These are phyloP conservation scores for Taurulus bubalis DNA, from an alignment of 2,113 vertebrate genomes.

Conservation along the genomic window DNA sequence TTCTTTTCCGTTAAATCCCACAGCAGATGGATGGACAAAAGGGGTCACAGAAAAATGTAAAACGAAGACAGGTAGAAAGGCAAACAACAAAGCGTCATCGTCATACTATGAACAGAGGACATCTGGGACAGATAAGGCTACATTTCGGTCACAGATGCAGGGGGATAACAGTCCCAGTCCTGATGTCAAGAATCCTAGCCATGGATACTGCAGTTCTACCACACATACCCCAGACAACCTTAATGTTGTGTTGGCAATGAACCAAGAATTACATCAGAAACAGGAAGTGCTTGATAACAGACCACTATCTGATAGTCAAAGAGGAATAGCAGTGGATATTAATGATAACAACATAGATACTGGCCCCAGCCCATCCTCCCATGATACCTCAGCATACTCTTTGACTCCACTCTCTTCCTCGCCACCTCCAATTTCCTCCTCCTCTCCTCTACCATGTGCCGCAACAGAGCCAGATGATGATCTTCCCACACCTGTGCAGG, in stretches of 20 bases:
- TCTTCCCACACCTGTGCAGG: slow-evolving; percentile 82
- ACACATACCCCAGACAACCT: slow-evolving; percentile 44
- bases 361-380: slow-evolving; percentile 21
- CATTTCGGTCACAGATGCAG: slow-evolving; percentile 28
- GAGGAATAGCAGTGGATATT: slow-evolving; percentile 73
- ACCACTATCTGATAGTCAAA: slow-evolving; percentile 48
- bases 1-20: slow-evolving; percentile 25
- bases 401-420: slow-evolving; percentile 34
- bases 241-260: slow-evolving; percentile 35
- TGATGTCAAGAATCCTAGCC: slow-evolving; percentile 34
- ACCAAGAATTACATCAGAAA: slow-evolving; percentile 48
- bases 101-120: slow-evolving; percentile 27
- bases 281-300: slow-evolving; percentile 70
- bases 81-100: slow-evolving; percentile 35
- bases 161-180: slow-evolving; percentile 9
- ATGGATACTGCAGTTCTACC: slow-evolving; percentile 37
- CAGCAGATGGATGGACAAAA: slow-evolving; percentile 50
- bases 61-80: slow-evolving; percentile 29
- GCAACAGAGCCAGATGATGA: slow-evolving; percentile 65
- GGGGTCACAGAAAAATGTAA: slow-evolving; percentile 29
- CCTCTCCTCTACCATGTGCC: slow-evolving; percentile 42
- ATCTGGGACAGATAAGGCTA: slow-evolving; percentile 31
- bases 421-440: slow-evolving; percentile 48
- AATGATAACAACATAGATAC: slow-evolving; percentile 77
- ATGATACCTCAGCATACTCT: slow-evolving; percentile 31